Evolutionary conservation across 2,888 invertebrate genomes (phyloP).

Genomic region (Aleiodes leptofemur): DNA sequence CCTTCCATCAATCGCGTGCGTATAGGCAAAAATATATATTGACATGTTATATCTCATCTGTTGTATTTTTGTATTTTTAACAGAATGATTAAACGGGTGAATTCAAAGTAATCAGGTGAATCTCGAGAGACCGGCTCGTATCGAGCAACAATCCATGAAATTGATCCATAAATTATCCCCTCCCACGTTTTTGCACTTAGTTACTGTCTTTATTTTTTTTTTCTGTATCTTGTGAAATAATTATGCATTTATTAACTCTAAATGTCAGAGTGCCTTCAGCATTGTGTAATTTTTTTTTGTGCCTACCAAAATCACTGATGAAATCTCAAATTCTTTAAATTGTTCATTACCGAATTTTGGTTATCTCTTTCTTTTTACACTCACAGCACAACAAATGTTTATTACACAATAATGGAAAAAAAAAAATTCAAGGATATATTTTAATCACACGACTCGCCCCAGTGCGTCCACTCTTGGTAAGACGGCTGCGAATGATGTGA

Average conservation of each 20-base stretch:
- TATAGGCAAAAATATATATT: conserved; percentile 38
- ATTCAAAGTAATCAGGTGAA: conserved; percentile 32
- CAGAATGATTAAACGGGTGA: conserved; percentile 30
- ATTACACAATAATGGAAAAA: conserved; percentile 39
- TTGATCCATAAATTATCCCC: conserved; percentile 25
- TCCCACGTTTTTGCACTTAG: conserved; percentile 13
- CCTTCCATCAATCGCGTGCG: conserved; percentile 40
- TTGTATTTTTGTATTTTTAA: conserved; percentile 14
- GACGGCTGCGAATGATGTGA: conserved; percentile 56
- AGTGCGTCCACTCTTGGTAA: conserved; percentile 58
- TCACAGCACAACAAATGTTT: conserved; percentile 33
- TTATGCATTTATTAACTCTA: conserved; percentile 10
- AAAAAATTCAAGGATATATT: conserved; percentile 5
- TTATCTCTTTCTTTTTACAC: conserved; percentile 15
- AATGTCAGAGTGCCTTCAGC: conserved; percentile 25
- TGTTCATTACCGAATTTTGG: conserved; percentile 21
- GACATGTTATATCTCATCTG: conserved; percentile 2
- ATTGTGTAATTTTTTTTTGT: conserved; percentile 16
- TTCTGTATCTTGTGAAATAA: neutral
- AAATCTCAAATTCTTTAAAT: conserved; percentile 8
- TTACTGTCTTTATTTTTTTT: neutral
- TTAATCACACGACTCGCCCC: conserved; percentile 67
- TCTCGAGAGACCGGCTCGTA: conserved; percentile 27
- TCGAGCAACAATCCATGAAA: conserved; percentile 34
- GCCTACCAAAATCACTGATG: conserved; percentile 21